Evolutionary conservation across 1,140 invertebrate genomes (phyloP), one percentile per base, ranked within the genome.

Genomic region (Brachionus paranguensis): DNA sequence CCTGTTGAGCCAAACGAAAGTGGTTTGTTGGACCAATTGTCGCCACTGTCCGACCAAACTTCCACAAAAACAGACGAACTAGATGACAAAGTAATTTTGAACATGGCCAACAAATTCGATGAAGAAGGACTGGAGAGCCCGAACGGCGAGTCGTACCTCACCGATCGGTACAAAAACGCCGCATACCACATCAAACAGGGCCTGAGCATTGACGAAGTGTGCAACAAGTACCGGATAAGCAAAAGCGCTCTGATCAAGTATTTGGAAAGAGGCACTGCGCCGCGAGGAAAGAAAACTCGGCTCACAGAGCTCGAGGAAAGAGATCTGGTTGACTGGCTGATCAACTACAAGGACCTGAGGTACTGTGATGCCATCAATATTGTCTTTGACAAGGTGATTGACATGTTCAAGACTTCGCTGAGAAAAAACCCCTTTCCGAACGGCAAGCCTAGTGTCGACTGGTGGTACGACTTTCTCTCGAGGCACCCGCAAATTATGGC

Each of bases 391-490:
- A 83, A 83, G 43, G 79, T 83, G 14, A 24, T 64, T 11, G 24
- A 83, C 53, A 65, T 83, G 47, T 83, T 83, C 43, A 43, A 65
- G 37, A 17, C 41, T 45, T 83, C 79, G 29, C 17, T 6, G 0
- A 29, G 79, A 68, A 65, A 65, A 29, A 83, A 83, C 65, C 79
- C 79, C 11, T 83, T 83, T 53, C 41, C 41, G 3, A 83, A 83
- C 29, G 79, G 79, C 11, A 65, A 70, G 37, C 79, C 79, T 3
- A 65, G 53, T 14, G 47, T 83, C 1, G 79, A 83, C 27, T 83
- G 79, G 79, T 83, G 79, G 79, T 83, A 83, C n/a, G 79, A 83
- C 37, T 83, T 83, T 45, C 27, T 83, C 10, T 83, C 79, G 20
- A 65, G 79, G 47, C 79, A 83, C 47, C 79, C 79, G 11, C 79